Evolutionary conservation across 2,797 vertebrate genomes (phyloP).

Genomic region (Pangasius mekongensis): DNA sequence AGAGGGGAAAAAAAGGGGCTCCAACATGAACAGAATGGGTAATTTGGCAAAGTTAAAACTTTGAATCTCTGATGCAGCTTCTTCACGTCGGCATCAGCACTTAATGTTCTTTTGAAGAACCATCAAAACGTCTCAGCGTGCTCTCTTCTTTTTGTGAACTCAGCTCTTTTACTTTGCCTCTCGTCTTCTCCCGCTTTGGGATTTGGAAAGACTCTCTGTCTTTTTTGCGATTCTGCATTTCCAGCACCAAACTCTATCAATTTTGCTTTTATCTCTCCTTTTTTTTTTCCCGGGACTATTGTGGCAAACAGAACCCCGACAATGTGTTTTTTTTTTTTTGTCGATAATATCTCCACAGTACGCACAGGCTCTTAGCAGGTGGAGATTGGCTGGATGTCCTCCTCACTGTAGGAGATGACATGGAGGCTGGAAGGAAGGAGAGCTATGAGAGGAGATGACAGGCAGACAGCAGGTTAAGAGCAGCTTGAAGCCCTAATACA

Average conservation of each 20-base stretch:
- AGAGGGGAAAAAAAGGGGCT: no score
- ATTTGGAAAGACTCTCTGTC: background rate
- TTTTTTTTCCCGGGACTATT: background rate
- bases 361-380: background rate
- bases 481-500: slow-evolving; percentile 17
- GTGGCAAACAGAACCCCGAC: background rate
- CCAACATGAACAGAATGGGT: background rate
- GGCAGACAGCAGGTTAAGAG: slow-evolving; percentile 45
- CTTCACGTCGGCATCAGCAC: slow-evolving; percentile 8
- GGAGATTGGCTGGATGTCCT: slow-evolving; percentile 5
- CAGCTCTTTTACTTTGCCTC: slow-evolving; percentile 19
- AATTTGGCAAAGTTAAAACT: background rate
- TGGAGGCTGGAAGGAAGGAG: slow-evolving; percentile 1
- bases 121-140: background rate
- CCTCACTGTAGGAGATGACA: slow-evolving; percentile 13
- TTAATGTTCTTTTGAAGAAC: slow-evolving; percentile 23
- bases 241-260: background rate
- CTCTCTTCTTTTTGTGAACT: background rate
- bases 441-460: slow-evolving; percentile 39
- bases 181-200: background rate
- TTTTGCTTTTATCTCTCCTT: background rate
- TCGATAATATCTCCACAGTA: background rate
- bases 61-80: background rate
- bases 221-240: slow-evolving; percentile 6
- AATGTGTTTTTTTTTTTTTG: background rate